Base-by-base conservation (phyloP, 2,888 invertebrate species). In the Synanthedon tipuliformis region DNA sequence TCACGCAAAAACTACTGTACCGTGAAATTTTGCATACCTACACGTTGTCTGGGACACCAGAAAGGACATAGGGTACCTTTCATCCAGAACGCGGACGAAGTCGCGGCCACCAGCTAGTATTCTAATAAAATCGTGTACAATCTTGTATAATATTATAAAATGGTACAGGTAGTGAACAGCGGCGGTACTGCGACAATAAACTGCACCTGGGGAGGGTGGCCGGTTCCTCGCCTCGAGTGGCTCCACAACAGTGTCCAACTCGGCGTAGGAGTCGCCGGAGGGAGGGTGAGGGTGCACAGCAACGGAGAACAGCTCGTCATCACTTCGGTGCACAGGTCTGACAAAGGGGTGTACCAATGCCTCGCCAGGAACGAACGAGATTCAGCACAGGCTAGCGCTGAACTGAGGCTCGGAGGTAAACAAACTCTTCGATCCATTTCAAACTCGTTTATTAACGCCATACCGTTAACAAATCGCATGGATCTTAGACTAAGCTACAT, bases 291-390 rank as follows among this genome's bases (percentile, higher is more conserved):
- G 8, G 64, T 84, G 27, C 71, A 65, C 50, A 70, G 59, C 57
- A 68, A 69, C 40, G 86, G 85, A 1, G 84, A 80, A 41, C 81
- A 81, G 58, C 73, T 88, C n/a, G 61, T 80, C 11, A 77, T 88
- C 34, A 60, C 76, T 1, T 68, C 78, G 4, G 93, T 96, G 34
- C 92, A 92, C 48, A 88, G 95, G 50, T 90, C 92, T 51, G 95
- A 96, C 75, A 91, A 91, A 62, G 96, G 96, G 41, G 94, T 95
- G 83, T 96, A 96, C 81, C 96, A 96, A 77, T 96, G 96, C 78
- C 89, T 96, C 68, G 94, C 94, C 13, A 90, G 92, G 68, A 93
- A 93, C 66, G 93, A 93, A 65, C 88, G 91, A 59, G 93, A 94
- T 65, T 93, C 93, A 58, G 93, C 94, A 7, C 95, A 95, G 71